phyloP scores from a whole-genome alignment of 2,888 invertebrate species.

The Mallateleia sp. region DNA sequence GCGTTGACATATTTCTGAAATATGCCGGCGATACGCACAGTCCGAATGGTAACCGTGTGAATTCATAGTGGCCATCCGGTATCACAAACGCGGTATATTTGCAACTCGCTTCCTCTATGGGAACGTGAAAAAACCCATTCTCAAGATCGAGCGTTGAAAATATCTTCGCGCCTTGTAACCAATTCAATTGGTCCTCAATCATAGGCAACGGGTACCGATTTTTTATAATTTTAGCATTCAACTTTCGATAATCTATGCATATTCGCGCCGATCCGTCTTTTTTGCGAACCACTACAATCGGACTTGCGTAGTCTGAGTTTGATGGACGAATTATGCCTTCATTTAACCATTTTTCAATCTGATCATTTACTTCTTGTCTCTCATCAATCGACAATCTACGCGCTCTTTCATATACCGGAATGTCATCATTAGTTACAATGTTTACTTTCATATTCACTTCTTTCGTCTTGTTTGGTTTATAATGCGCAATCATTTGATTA shows the following conservation, averaged over 20 bases:
- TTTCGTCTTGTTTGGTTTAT: conserved; percentile 43
- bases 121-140: conserved; percentile 40
- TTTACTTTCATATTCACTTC: conserved; percentile 75
- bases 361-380: conserved; percentile 78
- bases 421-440: conserved; percentile 82
- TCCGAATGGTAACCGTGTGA: not conserved
- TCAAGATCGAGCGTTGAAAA: conserved; percentile 77
- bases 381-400: conserved; percentile 78
- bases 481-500: conserved; percentile 22
- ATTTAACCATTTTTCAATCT: conserved; percentile 84
- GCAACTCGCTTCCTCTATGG: conserved; percentile 10
- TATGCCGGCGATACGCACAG: not conserved
- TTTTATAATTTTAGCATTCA: conserved; percentile 85
- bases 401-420: conserved; percentile 80
- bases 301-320: conserved; percentile 84
- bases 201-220: conserved; percentile 72
- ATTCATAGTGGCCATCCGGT: not conserved
- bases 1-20: not conserved
- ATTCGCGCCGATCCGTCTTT: conserved; percentile 72
- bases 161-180: conserved; percentile 24
- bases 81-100: not conserved
- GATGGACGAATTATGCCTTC: conserved; percentile 82
- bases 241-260: conserved; percentile 22
- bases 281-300: conserved; percentile 80
- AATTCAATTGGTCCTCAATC: conserved; percentile 66